Evolutionary conservation across 2,113 vertebrate genomes (phyloP), one percentile per base, ranked within the genome.

Genomic region (Lophochroa leadbeateri): DNA sequence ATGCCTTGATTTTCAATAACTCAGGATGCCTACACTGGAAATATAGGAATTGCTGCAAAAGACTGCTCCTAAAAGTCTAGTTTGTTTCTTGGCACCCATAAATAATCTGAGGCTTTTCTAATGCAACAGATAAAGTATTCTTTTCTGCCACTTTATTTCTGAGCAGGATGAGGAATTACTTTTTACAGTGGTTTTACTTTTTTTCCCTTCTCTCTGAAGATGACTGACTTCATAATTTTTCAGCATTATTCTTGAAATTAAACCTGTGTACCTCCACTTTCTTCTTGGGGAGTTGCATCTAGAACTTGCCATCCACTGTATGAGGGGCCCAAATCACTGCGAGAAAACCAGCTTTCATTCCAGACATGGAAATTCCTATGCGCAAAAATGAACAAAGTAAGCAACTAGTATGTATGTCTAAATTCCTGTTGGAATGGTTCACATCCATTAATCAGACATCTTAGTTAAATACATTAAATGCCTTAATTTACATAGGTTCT

Each of bases 311-410:
- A 99, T 75, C 99, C 99, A 19, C 91, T 97, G 87, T 98, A 99
- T 2, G 95, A 96, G n/a, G 97, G 16, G 6, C 98, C 97, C 52
- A 99, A 96, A 95, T 99, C 99, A 3, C 92, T 87, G 49, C 99
- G 98, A 21, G 58, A 96, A 96, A 99, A 99, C 99, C 99, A 99
- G 64, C 97, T 98, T 97, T 99, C 99, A 15, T 99, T 98, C 99
- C 99, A 99, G 90, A 99, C 99, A 11, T 99, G 99, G 97, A 99
- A 99, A 95, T 99, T 99, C 99, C 99, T 99, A 15, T 3, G 3
- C 82, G 78, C 57, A 61, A 74, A 33, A 92, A 89, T 25, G 46
- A 82, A 50, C 47, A 57, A 76, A 79, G 47, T 50, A 17, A 96
- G 43, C 14, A 49, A 9, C n/a, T 35, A 17, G 5, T 31, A 50